These are phyloP conservation scores for Cyprinodon brontotheroides DNA, from an alignment of 2,113 vertebrate species.

Conservation along the genomic window DNA sequence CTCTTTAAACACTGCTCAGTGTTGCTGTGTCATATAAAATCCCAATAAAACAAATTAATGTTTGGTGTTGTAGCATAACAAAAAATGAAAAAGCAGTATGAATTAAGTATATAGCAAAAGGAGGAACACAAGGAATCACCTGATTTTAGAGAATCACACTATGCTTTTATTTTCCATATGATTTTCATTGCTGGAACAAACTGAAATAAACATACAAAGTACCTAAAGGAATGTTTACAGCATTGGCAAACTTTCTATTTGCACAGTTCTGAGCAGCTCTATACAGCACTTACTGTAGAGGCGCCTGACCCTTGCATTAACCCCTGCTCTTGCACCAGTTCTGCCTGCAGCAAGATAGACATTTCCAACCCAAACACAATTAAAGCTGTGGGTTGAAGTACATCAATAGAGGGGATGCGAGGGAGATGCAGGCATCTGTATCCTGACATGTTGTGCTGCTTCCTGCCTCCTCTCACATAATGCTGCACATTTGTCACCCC, in stretches of 20 bases:
- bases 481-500: slow-evolving; percentile 60
- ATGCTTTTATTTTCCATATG: neutral
- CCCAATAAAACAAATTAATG: neutral
- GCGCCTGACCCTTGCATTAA: slow-evolving; percentile 66
- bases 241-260: slow-evolving; percentile 42
- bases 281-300: slow-evolving; percentile 42
- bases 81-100: neutral
- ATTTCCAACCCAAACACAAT: slow-evolving; percentile 68
- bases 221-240: slow-evolving; percentile 7
- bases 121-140: neutral
- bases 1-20: neutral
- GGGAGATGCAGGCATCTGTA: slow-evolving; percentile 61
- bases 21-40: neutral
- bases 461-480: slow-evolving; percentile 67
- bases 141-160: neutral
- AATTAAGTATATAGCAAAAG: neutral
- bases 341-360: slow-evolving; percentile 29
- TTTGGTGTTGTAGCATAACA: neutral
- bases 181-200: neutral
- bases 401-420: slow-evolving; percentile 51
- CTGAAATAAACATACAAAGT: slow-evolving; percentile 19
- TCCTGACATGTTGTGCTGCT: slow-evolving; percentile 62
- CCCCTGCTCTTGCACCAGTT: slow-evolving; percentile 52
- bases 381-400: slow-evolving; percentile 71
- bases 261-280: slow-evolving; percentile 34